Percentiles rank a stretch among this genome's conserved stretches.
Evolutionary conservation across 2,797 vertebrate species (phyloP).

Genomic region (Myripristis murdjan): DNA sequence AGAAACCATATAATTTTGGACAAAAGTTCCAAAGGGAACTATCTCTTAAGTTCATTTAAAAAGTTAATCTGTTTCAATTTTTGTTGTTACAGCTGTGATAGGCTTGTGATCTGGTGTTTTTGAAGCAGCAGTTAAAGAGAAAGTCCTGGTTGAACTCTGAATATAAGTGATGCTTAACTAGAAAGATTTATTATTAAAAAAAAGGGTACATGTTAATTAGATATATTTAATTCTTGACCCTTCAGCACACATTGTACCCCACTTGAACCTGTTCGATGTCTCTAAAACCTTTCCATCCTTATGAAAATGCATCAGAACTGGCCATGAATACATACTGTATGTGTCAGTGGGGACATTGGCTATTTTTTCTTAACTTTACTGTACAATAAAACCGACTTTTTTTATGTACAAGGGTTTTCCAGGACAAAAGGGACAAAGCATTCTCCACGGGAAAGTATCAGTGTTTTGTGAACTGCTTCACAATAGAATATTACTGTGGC

Average conservation of each 20-base stretch:
- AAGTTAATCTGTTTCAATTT: conserved; percentile 57
- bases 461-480: conserved; percentile 63
- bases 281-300: conserved; percentile 53
- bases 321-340: conserved; percentile 47
- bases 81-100: conserved; percentile 3
- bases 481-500: conserved; percentile 60
- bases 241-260: conserved; percentile 45
- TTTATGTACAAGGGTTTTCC: conserved; percentile 61
- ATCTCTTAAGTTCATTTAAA: conserved; percentile 39
- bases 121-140: conserved; percentile 25
- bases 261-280: conserved; percentile 42
- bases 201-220: conserved; percentile 7
- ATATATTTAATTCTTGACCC: conserved; percentile 26
- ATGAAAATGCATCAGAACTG: conserved; percentile 57
- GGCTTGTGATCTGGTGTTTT: conserved; percentile 35
- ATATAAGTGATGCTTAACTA: conserved; percentile 1
- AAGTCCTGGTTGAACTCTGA: not conserved
- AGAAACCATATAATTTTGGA: conserved; percentile 30
- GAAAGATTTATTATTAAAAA: not conserved
- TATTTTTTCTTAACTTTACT: conserved; percentile 4
- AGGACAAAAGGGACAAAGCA: conserved; percentile 72
- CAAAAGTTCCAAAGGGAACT: conserved; percentile 49
- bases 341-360: conserved; percentile 34
- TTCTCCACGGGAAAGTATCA: conserved; percentile 71
- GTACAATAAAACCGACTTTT: conserved; percentile 55